Evolutionary conservation across 1,140 invertebrate species (phyloP).

Genomic region (Doryteuthis pealeii): DNA sequence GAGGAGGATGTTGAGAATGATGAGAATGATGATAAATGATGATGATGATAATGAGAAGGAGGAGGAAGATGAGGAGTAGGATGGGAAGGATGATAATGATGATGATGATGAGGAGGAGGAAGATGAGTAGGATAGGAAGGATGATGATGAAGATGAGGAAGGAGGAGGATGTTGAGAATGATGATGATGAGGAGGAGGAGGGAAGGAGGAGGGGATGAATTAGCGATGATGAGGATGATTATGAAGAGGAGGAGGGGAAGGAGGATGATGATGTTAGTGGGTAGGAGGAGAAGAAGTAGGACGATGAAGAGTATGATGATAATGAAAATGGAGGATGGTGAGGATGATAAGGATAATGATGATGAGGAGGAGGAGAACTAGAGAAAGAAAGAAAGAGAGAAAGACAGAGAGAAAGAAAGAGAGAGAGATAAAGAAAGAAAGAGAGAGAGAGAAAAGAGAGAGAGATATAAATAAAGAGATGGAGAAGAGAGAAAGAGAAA

Average conservation of each 20-base stretch:
- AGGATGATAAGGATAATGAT: too few relatives aligned
- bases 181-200: too few relatives aligned
- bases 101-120: constrained; percentile 8
- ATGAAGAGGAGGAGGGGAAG: background rate
- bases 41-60: background rate
- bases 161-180: background rate
- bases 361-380: too few relatives aligned
- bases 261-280: too few relatives aligned
- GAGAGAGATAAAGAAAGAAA: too few relatives aligned
- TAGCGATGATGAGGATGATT: background rate
- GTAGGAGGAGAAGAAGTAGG: constrained; percentile 17
- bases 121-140: background rate
- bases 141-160: background rate
- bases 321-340: constrained; percentile 6
- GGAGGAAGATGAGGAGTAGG: background rate
- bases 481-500: background rate
- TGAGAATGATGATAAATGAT: background rate
- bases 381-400: too few relatives aligned
- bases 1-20: background rate
- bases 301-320: constrained; percentile 9
- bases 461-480: background rate
- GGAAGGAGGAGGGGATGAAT: background rate
- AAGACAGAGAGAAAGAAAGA: too few relatives aligned
- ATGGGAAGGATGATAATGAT: background rate
- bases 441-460: too few relatives aligned